Conservation (phyloP, 2,113 vertebrate species). For the Sorex fumeus region DNA sequence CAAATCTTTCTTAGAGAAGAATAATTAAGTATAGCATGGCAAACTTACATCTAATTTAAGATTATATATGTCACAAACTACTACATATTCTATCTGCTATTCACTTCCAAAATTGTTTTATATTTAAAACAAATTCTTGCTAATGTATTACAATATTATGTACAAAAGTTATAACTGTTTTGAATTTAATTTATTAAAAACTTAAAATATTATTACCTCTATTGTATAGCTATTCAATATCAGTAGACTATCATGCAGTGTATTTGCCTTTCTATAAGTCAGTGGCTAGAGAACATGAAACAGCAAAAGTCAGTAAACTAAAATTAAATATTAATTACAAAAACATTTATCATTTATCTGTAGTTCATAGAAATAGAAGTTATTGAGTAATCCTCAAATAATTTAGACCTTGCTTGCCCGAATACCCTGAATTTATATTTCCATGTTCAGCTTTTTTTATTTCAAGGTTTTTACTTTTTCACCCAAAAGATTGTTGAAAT, state of each 20-base stretch:
- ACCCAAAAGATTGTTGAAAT: background rate
- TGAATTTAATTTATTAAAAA: background rate
- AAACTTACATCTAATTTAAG: constrained; percentile 38
- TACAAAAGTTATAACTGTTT: background rate
- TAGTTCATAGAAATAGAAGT: background rate
- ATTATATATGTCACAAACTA: background rate
- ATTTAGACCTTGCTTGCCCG: background rate
- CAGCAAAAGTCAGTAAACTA: background rate
- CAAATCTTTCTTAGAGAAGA: background rate
- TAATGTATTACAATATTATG: background rate
- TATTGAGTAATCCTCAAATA: background rate
- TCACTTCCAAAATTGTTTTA: constrained; percentile 5
- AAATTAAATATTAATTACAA: constrained; percentile 41
- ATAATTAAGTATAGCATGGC: background rate
- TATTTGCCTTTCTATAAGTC: background rate
- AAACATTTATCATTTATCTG: background rate
- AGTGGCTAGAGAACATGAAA: background rate
- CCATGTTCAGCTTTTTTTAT: constrained; percentile 2
- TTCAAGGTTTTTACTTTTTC: constrained; percentile 26
- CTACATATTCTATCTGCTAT: background rate
- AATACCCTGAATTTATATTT: background rate
- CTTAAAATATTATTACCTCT: background rate
- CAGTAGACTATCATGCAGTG: background rate
- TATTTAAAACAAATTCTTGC: constrained; percentile 33
- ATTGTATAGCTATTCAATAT: background rate